A percentile compares a stretch with the other conserved stretches of the same genome.
Conservation (phyloP, 2,113 vertebrate genomes). For the Engraulis encrasicolus region DNA sequence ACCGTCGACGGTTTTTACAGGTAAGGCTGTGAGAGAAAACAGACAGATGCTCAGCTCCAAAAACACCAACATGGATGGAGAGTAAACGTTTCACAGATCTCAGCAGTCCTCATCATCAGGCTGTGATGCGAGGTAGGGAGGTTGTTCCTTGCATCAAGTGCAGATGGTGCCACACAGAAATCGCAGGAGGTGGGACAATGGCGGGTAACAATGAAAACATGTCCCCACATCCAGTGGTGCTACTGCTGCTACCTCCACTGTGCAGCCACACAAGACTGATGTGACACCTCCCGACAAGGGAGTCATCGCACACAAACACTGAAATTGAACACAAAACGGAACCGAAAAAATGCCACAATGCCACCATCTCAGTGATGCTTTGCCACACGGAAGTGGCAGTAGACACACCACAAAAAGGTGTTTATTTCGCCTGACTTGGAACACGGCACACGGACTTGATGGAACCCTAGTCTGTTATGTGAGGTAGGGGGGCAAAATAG, state of each 20-base stretch:
- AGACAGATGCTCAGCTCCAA: slow-evolving; percentile 32
- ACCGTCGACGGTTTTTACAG: neutral
- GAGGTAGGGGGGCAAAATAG: neutral
- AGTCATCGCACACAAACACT: neutral
- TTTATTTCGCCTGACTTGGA: neutral
- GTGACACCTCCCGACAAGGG: neutral
- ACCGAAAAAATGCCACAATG: neutral
- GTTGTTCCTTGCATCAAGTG: slow-evolving; percentile 35
- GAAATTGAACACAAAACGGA: neutral
- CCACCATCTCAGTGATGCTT: neutral
- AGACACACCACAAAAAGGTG: neutral
- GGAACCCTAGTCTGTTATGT: neutral
- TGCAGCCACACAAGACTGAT: neutral
- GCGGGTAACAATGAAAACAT: neutral
- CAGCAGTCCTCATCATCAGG: slow-evolving; percentile 22
- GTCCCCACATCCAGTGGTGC: neutral
- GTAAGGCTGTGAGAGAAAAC: slow-evolving; percentile 16
- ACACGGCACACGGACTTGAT: neutral
- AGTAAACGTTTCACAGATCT: slow-evolving; percentile 52
- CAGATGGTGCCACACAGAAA: slow-evolving; percentile 39
- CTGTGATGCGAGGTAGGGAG: slow-evolving; percentile 38
- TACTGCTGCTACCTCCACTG: neutral
- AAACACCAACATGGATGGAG: slow-evolving; percentile 40
- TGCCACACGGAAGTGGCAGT: slow-evolving; percentile 30
- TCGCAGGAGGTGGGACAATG: slow-evolving; percentile 33